Percentiles rank a stretch among this genome's conserved stretches.
Conservation (phyloP, 2,888 invertebrate species). For the Rhogogaster chlorosoma region DNA sequence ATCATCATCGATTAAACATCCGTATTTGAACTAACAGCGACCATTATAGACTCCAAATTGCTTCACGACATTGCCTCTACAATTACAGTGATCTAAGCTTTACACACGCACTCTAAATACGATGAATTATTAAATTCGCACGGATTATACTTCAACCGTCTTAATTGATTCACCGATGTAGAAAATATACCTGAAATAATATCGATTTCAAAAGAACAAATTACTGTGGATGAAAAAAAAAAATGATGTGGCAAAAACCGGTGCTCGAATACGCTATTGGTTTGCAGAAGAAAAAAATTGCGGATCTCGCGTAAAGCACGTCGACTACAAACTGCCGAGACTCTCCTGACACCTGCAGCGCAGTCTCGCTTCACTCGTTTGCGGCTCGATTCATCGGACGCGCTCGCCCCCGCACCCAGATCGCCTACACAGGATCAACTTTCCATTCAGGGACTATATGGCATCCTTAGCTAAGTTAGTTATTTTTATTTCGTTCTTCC, state of each 20-base stretch:
- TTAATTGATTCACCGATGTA: neutral
- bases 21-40: neutral
- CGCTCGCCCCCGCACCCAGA: conserved; percentile 64
- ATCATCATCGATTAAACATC: conserved; percentile 49
- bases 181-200: neutral
- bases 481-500: neutral
- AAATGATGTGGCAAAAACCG: neutral
- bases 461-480: conserved; percentile 4
- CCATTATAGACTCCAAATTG: neutral
- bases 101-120: neutral
- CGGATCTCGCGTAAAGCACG: neutral
- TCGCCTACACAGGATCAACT: conserved; percentile 66
- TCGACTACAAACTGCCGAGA: conserved; percentile 33
- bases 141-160: neutral
- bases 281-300: neutral
- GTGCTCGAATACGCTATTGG: neutral
- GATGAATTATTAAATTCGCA: neutral
- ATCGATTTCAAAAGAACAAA: neutral
- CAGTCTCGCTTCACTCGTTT: conserved; percentile 58
- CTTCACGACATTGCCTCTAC: neutral
- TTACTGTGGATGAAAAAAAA: neutral
- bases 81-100: neutral
- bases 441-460: conserved; percentile 66
- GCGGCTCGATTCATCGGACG: conserved; percentile 54
- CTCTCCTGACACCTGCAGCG: conserved; percentile 57